Percentiles rank a stretch among this genome's conserved stretches.
Evolutionary conservation across 92 coral and sea anemone species (phyloP).

Genomic region (Paramuricea clavata): DNA sequence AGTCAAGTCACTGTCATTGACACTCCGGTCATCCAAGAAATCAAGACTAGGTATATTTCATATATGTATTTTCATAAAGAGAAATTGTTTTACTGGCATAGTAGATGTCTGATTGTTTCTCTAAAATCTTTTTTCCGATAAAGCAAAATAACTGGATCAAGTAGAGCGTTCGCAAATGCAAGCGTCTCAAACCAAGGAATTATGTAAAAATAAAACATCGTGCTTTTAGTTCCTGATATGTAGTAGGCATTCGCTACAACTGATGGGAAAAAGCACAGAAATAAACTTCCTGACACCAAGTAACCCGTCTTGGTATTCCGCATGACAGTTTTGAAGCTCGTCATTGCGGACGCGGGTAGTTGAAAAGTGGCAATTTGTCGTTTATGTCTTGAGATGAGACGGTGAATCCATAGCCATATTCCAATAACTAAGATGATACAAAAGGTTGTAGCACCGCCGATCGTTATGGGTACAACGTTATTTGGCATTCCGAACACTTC

Average conservation of each 20-base stretch:
- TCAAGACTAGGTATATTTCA: conserved; percentile 79
- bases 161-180: background rate
- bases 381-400: background rate
- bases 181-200: background rate
- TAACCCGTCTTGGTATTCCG: background rate
- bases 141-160: background rate
- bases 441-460: background rate
- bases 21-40: conserved; percentile 85
- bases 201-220: background rate
- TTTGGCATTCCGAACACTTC: background rate
- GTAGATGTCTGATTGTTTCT: background rate
- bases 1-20: conserved; percentile 76
- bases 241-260: background rate
- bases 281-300: background rate
- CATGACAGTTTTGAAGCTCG: background rate
- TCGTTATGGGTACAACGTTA: background rate
- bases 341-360: background rate
- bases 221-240: background rate
- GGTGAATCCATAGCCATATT: conserved; percentile 7
- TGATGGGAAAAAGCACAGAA: background rate
- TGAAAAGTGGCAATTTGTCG: background rate
- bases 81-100: background rate
- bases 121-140: background rate
- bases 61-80: background rate
- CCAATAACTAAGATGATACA: background rate